A percentile compares a stretch with the other conserved stretches of the same genome.
phyloP scores from a whole-genome alignment of 2,888 invertebrate species.

The Tenthredo amoena region DNA sequence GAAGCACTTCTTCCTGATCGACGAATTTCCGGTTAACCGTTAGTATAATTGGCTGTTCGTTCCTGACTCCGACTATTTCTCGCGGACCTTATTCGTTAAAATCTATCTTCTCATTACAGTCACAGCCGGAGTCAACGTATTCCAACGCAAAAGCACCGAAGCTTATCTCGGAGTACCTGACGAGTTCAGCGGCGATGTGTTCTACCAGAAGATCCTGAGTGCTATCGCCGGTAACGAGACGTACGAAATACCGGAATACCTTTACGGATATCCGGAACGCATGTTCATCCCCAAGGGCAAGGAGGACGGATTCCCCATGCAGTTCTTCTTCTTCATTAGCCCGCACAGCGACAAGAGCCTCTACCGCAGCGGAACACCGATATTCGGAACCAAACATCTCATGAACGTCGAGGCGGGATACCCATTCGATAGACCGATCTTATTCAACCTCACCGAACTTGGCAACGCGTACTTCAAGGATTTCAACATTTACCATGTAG shows the following conservation, averaged over 20 bases:
- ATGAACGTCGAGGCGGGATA: conserved; percentile 83
- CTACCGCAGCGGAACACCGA: conserved; percentile 77
- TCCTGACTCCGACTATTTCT: not conserved
- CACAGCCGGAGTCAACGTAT: conserved; percentile 73
- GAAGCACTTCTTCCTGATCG: conserved; percentile 82
- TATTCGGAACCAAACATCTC: conserved; percentile 75
- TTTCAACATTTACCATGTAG: conserved; percentile 83
- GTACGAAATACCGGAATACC: conserved; percentile 75
- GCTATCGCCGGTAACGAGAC: conserved; percentile 78
- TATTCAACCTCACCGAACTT: conserved; percentile 81
- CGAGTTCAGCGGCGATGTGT: conserved; percentile 73
- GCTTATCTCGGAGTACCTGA: conserved; percentile 68
- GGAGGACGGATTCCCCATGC: conserved; percentile 83
- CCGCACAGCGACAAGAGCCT: conserved; percentile 79
- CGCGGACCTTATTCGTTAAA: not conserved
- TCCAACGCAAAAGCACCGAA: conserved; percentile 71
- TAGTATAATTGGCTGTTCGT: conserved; percentile 51
- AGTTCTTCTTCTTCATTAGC: conserved; percentile 83
- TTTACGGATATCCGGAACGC: conserved; percentile 86
- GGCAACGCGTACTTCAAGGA: conserved; percentile 86
- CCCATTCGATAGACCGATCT: conserved; percentile 86
- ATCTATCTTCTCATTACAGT: conserved; percentile 63
- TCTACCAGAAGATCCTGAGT: conserved; percentile 66
- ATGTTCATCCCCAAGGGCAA: conserved; percentile 87
- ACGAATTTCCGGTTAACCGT: conserved; percentile 75